phyloP scores from a whole-genome alignment of 2,797 vertebrate genomes.

The Sebastolobus alascanus region DNA sequence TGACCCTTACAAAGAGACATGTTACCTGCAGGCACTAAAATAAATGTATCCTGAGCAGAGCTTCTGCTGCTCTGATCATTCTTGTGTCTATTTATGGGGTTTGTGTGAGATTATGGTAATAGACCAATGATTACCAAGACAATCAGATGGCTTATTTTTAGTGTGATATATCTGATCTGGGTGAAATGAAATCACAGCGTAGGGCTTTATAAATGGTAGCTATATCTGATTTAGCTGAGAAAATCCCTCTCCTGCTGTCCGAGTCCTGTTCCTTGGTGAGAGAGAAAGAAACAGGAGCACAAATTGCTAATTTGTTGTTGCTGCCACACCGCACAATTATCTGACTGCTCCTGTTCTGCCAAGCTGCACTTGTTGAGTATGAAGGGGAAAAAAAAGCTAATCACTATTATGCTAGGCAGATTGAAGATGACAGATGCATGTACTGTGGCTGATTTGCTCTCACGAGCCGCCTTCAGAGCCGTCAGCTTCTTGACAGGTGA shows the following conservation, averaged over 20 bases:
- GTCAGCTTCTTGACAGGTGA: conserved; percentile 51
- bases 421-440: conserved; percentile 52
- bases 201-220: not conserved
- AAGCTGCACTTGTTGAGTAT: conserved; percentile 22
- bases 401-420: conserved; percentile 35
- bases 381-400: conserved; percentile 30
- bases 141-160: conserved; percentile 17
- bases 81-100: conserved; percentile 5
- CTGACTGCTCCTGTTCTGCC: conserved; percentile 14
- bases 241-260: conserved; percentile 6
- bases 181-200: conserved; percentile 6
- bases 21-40: conserved; percentile 20
- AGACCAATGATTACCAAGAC: conserved; percentile 31
- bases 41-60: not conserved
- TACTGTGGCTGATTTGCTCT: conserved; percentile 39
- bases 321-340: not conserved
- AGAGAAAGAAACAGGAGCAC: conserved; percentile 16
- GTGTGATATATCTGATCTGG: not conserved
- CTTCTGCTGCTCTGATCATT: not conserved
- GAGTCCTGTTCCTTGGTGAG: not conserved
- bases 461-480: conserved; percentile 23
- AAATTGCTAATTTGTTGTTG: conserved; percentile 30
- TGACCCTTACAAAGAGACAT: not conserved
- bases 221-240: conserved; percentile 20
- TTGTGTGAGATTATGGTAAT: conserved; percentile 36